Evolutionary conservation across 2,888 invertebrate genomes (phyloP).

Genomic region (Trissolcus brochymenae): DNA sequence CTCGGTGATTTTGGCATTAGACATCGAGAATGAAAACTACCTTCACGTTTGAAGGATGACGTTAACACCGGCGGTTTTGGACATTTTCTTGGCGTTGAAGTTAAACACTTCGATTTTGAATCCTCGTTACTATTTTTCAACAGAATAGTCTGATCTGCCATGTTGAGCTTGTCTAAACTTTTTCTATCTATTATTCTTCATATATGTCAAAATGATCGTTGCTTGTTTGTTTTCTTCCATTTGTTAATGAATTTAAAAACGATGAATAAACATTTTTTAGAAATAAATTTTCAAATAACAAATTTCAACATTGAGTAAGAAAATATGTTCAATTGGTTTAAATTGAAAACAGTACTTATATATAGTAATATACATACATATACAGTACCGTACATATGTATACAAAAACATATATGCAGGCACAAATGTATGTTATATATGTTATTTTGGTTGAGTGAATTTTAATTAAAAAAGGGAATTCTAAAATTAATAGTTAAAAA

Average conservation of each 20-base stretch:
- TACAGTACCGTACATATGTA: too few species aligned
- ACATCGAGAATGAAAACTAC: constrained; percentile 59
- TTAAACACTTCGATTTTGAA: constrained; percentile 40
- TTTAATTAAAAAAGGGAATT: not conserved
- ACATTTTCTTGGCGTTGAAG: constrained; percentile 44
- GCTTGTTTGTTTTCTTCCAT: not conserved
- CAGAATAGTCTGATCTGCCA: constrained; percentile 57
- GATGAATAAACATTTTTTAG: not conserved
- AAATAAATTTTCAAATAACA: not conserved
- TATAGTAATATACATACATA: too few species aligned
- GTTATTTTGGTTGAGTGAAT: not conserved
- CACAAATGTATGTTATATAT: not conserved
- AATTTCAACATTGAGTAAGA: not conserved
- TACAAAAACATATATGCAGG: not conserved
- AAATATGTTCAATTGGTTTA: not conserved
- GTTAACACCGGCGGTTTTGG: constrained; percentile 39
- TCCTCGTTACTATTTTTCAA: constrained; percentile 44
- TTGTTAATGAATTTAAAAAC: not conserved
- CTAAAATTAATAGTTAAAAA: not conserved
- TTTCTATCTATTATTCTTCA: not conserved
- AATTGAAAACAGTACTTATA: too few species aligned
- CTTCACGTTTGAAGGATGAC: constrained; percentile 64
- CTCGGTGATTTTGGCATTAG: constrained; percentile 58
- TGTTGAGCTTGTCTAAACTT: not conserved
- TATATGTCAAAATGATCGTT: not conserved